Conservation (phyloP, 1,140 invertebrate genomes). For the Acromyrmex heyeri region DNA sequence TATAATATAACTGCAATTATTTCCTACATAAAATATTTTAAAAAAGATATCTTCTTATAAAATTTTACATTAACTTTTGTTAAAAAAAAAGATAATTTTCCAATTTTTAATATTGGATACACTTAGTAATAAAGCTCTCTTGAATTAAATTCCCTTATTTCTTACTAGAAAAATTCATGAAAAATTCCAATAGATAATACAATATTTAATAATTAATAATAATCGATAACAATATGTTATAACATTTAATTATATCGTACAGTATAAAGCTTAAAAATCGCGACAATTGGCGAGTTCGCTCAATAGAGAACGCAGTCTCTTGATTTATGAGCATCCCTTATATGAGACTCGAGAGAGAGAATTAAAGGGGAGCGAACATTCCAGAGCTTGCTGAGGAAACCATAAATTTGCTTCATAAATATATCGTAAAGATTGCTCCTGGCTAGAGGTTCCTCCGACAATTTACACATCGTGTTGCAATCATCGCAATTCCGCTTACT, state of each 20-base stretch:
- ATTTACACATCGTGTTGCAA: slow-evolving; percentile 65
- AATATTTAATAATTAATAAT: background rate
- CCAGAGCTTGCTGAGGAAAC: background rate
- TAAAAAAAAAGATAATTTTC: slow-evolving; percentile 1
- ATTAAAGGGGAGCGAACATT: slow-evolving; percentile 48
- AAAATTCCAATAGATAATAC: background rate
- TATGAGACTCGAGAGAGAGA: slow-evolving; percentile 56
- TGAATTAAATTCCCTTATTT: background rate
- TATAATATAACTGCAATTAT: background rate
- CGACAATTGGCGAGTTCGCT: background rate
- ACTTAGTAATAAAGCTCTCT: background rate
- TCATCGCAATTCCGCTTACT: background rate
- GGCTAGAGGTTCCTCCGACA: slow-evolving; percentile 18
- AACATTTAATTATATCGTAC: background rate
- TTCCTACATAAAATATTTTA: background rate
- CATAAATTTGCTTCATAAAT: slow-evolving; percentile 62
- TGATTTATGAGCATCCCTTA: slow-evolving; percentile 63
- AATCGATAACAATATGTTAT: background rate
- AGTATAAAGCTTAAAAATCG: background rate
- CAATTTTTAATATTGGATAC: background rate
- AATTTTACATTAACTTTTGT: slow-evolving; percentile 13
- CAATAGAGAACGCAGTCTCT: background rate
- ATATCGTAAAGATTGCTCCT: slow-evolving; percentile 23
- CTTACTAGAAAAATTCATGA: background rate
- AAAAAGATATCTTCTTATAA: background rate